Conservation (phyloP, 2,113 vertebrate genomes). For the Myiozetetes cayanensis region DNA sequence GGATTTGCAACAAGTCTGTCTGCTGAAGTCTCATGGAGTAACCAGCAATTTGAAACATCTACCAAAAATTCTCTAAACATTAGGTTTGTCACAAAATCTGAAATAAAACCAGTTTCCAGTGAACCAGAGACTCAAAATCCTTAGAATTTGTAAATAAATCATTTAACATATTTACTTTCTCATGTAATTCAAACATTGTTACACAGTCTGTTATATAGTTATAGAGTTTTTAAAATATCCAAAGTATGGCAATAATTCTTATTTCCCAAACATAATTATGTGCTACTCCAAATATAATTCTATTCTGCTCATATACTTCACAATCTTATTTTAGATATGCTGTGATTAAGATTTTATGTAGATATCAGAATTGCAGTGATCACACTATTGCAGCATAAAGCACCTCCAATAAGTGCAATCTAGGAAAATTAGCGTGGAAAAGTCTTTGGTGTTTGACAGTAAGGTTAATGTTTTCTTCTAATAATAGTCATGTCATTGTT, state of each 20-base stretch:
- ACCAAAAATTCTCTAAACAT: background rate
- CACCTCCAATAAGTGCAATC: background rate
- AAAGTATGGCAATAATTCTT: background rate
- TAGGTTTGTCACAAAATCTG: background rate
- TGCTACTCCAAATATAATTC: background rate
- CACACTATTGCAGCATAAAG: background rate
- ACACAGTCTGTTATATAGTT: background rate
- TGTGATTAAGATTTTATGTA: background rate
- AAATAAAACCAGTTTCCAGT: background rate
- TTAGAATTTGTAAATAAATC: background rate
- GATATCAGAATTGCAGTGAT: background rate
- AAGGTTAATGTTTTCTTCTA: background rate
- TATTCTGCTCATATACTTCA: background rate
- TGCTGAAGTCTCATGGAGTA: background rate
- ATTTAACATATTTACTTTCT: background rate
- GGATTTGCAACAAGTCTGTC: background rate
- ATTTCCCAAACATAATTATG: background rate
- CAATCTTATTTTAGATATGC: background rate
- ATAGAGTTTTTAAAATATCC: background rate
- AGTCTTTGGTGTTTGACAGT: background rate
- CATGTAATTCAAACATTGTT: background rate
- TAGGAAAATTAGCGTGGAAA: background rate
- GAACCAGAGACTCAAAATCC: background rate
- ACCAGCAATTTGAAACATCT: background rate
- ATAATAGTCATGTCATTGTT: background rate